Evolutionary conservation across 1,140 invertebrate species (phyloP).

Genomic region (Heterodera schachtii): DNA sequence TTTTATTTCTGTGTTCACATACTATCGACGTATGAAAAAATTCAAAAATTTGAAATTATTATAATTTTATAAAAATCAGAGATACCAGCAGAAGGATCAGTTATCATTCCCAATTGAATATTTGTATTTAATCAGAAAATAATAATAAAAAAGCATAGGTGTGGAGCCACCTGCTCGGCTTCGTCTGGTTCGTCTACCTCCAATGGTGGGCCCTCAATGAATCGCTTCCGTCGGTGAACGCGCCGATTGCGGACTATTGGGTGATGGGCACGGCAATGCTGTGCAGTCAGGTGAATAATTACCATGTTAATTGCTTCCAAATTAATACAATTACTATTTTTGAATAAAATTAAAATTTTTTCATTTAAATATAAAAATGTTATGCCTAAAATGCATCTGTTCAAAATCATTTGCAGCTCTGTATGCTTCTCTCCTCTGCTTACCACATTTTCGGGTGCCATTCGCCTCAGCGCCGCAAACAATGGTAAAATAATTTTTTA

Average conservation of each 20-base stretch:
- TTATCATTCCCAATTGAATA: no score
- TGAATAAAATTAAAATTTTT: conserved; percentile 3
- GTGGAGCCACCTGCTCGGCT: conserved; percentile 91
- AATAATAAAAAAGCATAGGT: conserved; percentile 64
- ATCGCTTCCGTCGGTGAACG: conserved; percentile 62
- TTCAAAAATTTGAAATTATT: no score
- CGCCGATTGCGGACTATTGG: conserved; percentile 74
- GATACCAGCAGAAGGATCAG: no score
- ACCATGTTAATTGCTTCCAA: neutral
- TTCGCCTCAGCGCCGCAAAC: conserved; percentile 81
- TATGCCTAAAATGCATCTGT: neutral
- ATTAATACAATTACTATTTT: neutral
- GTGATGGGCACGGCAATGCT: conserved; percentile 81
- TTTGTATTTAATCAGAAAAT: no score
- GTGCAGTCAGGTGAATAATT: conserved; percentile 69
- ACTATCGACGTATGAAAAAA: no score
- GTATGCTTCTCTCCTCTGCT: conserved; percentile 86
- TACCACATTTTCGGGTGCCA: conserved; percentile 92
- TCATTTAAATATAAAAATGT: conserved; percentile 14
- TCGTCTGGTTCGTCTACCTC: conserved; percentile 81
- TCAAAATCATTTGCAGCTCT: conserved; percentile 73
- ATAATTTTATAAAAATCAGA: no score
- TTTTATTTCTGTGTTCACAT: no score
- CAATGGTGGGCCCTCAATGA: conserved; percentile 80
- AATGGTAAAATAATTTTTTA: conserved; percentile 69